phyloP scores from a whole-genome alignment of 2,113 vertebrate species.

The Rhinichthys klamathensis region DNA sequence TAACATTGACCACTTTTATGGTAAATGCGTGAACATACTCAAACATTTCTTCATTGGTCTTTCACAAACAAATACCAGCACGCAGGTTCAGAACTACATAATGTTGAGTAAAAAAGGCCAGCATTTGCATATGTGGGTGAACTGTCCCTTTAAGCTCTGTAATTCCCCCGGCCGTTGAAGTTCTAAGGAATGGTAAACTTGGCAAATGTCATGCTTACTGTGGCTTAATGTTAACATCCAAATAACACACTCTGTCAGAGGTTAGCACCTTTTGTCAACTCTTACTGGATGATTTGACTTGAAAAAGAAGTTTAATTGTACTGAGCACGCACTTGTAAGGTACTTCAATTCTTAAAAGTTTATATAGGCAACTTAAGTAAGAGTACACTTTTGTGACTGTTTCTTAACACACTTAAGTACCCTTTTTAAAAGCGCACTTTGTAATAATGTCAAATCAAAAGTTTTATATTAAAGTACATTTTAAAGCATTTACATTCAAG shows the following conservation, averaged over 20 bases:
- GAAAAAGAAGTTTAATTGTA: too few species aligned
- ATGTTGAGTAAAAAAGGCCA: neutral
- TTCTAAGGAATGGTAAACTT: slow-evolving; percentile 1
- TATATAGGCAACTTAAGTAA: too few species aligned
- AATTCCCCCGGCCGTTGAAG: neutral
- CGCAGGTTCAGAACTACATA: neutral
- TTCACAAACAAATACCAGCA: neutral
- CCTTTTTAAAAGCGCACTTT: too few species aligned
- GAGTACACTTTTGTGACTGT: too few species aligned
- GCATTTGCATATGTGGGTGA: neutral
- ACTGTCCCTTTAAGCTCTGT: neutral
- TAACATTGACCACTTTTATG: neutral
- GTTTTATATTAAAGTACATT: too few species aligned
- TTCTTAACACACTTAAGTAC: too few species aligned
- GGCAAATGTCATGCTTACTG: neutral
- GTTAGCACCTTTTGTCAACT: neutral
- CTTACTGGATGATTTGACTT: neutral
- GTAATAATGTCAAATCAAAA: too few species aligned
- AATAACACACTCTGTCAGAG: slow-evolving; percentile 2
- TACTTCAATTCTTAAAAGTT: too few species aligned
- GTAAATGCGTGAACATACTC: neutral
- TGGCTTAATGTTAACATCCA: neutral
- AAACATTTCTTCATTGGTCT: neutral
- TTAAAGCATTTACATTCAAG: too few species aligned
- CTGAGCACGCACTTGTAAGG: too few species aligned